These are phyloP conservation scores for Acanthiza pusilla DNA, from an alignment of 2,797 vertebrate genomes.

Conservation along the genomic window DNA sequence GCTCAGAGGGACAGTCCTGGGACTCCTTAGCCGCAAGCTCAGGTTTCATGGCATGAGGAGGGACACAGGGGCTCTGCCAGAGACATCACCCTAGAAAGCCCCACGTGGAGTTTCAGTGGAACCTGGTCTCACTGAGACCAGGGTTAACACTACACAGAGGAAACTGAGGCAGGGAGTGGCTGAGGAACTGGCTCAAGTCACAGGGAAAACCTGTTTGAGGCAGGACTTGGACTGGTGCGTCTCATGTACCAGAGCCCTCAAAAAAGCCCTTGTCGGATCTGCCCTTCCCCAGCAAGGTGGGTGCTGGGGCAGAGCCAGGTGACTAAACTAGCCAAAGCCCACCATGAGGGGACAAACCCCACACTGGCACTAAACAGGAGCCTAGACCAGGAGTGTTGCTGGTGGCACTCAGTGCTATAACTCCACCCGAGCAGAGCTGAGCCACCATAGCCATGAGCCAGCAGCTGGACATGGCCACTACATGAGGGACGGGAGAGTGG, in stretches of 20 bases:
- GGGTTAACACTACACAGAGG: background rate
- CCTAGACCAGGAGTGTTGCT: background rate
- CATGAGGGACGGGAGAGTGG: background rate
- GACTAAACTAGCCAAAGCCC: background rate
- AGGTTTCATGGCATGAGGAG: background rate
- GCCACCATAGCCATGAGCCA: background rate
- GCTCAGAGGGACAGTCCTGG: background rate
- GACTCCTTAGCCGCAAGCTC: background rate
- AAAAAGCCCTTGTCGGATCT: background rate
- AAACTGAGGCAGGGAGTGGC: background rate
- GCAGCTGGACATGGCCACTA: background rate
- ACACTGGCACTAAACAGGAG: background rate
- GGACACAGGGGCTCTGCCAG: background rate
- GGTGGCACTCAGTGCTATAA: background rate
- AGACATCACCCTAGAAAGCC: background rate
- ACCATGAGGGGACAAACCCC: background rate
- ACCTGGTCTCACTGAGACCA: background rate
- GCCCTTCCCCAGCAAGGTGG: background rate
- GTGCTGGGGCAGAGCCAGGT: background rate
- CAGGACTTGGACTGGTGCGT: background rate
- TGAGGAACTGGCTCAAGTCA: background rate
- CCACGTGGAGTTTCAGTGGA: background rate
- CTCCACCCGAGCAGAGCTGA: background rate
- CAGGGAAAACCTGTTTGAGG: background rate
- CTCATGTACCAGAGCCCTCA: background rate